Percentiles rank a stretch among this genome's conserved stretches.
phyloP scores from a whole-genome alignment of 2,113 vertebrate species.

The Rallus limicola region DNA sequence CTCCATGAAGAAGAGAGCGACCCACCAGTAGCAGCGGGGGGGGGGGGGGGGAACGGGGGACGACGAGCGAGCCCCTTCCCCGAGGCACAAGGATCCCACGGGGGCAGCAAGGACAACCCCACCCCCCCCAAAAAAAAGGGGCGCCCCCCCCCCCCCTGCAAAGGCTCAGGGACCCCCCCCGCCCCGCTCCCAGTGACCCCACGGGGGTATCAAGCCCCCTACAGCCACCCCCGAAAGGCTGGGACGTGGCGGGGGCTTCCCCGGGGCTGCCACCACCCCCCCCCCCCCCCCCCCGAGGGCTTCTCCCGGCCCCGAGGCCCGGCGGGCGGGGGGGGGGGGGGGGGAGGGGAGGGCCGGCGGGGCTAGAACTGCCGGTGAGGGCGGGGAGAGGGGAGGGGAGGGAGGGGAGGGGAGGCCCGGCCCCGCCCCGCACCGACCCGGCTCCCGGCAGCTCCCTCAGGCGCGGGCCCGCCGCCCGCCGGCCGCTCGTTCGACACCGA shows the following conservation, averaged over 20 bases:
- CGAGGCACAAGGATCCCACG: neutral
- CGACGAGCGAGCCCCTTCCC: no score
- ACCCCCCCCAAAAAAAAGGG: no score
- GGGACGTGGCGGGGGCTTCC: neutral
- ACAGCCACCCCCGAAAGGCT: neutral
- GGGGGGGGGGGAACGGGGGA: no score
- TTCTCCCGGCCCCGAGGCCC: neutral
- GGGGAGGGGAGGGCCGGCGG: neutral
- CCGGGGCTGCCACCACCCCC: no score
- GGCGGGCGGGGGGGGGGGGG: no score
- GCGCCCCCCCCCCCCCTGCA: neutral
- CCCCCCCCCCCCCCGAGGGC: neutral
- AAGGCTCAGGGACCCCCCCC: neutral
- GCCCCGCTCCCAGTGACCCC: neutral
- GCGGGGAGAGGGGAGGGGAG: neutral
- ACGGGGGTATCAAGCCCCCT: neutral
- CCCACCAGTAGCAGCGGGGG: neutral
- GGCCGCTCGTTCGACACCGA: constrained; percentile 19
- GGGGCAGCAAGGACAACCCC: neutral
- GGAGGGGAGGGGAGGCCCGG: neutral
- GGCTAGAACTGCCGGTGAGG: neutral
- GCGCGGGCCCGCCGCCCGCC: neutral
- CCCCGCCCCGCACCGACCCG: neutral
- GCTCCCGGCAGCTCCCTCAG: neutral
- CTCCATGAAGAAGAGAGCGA: neutral